These are phyloP conservation scores for Hyposoter didymator DNA, from an alignment of 2,888 invertebrate genomes.

Conservation along the genomic window DNA sequence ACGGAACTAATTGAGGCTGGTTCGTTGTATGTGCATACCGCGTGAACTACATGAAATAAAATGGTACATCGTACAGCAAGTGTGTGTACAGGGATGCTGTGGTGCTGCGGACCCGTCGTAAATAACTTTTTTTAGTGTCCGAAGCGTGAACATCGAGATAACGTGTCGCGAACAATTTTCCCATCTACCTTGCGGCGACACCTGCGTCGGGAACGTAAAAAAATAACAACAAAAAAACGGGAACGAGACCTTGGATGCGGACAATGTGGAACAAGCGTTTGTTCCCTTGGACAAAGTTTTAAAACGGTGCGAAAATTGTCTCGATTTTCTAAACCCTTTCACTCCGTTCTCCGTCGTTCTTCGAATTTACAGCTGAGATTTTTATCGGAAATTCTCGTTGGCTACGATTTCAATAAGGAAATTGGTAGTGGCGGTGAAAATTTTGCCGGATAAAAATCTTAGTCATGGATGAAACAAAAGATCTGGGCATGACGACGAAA, in stretches of 20 bases:
- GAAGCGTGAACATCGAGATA: slow-evolving; percentile 41
- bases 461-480: background rate
- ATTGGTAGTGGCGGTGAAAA: background rate
- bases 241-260: background rate
- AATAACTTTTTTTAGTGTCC: slow-evolving; percentile 38
- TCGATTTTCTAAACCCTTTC: background rate
- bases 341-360: background rate
- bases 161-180: slow-evolving; percentile 48
- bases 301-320: background rate
- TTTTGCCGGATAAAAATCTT: background rate
- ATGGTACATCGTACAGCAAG: background rate
- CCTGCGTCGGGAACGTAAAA: background rate
- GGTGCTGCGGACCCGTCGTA: slow-evolving; percentile 40
- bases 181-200: slow-evolving; percentile 22
- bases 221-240: background rate
- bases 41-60: slow-evolving; percentile 15
- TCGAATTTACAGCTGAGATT: background rate
- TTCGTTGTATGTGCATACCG: slow-evolving; percentile 36
- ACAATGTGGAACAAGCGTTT: background rate
- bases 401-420: background rate
- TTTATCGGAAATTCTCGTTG: background rate
- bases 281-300: background rate
- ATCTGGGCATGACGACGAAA: background rate
- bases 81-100: background rate
- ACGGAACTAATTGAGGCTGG: slow-evolving; percentile 60